A percentile compares a stretch with the other conserved stretches of the same genome.
Evolutionary conservation across 1,140 invertebrate species (phyloP).

Genomic region (Tetraneura akinire): DNA sequence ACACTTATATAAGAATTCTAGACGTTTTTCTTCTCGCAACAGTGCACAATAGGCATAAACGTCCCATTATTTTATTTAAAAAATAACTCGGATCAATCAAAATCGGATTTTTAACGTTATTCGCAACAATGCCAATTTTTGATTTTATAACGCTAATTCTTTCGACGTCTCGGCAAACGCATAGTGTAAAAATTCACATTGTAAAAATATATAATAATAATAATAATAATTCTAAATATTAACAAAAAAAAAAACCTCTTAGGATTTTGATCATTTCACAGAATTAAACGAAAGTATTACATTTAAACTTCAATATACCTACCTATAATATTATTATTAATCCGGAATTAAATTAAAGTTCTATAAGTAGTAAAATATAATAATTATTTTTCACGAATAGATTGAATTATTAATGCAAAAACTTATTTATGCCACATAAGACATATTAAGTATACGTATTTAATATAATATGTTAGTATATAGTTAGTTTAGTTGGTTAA

Average conservation of each 20-base stretch:
- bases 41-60: constrained; percentile 24
- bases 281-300: background rate
- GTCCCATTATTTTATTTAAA: constrained; percentile 29
- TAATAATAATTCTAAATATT: background rate
- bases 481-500: too few relatives aligned
- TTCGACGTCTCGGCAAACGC: background rate
- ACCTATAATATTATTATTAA: background rate
- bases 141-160: background rate
- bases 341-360: background rate
- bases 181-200: background rate
- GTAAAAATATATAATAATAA: background rate
- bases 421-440: too few relatives aligned
- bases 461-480: too few relatives aligned
- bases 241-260: background rate
- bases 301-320: too few relatives aligned
- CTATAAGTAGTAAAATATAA: background rate
- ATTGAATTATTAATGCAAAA: constrained; percentile 8
- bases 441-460: too few relatives aligned
- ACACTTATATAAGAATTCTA: constrained; percentile 5
- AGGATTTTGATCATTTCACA: background rate
- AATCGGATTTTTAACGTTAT: background rate
- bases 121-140: background rate
- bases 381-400: background rate
- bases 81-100: background rate
- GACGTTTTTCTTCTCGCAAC: background rate